These are phyloP conservation scores for Lithophane ornitopus DNA, from an alignment of 2,888 invertebrate genomes.

Conservation along the genomic window DNA sequence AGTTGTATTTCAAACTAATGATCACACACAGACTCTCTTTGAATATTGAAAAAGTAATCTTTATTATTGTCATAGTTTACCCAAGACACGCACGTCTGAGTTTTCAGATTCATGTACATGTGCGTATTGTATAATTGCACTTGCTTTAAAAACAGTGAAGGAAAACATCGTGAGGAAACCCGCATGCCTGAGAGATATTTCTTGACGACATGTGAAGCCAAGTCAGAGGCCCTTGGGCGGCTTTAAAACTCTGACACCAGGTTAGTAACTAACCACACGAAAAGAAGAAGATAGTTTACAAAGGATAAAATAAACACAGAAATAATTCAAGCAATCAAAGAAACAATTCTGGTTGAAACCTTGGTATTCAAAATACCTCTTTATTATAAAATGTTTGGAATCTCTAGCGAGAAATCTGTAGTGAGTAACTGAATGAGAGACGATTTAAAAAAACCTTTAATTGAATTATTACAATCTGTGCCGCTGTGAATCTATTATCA, in stretches of 20 bases:
- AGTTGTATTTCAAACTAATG: slow-evolving; percentile 9
- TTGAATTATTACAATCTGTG: slow-evolving; percentile 50
- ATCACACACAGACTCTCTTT: slow-evolving; percentile 6
- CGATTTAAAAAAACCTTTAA: slow-evolving; percentile 52
- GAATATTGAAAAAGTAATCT: slow-evolving; percentile 12
- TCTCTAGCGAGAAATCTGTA: background rate
- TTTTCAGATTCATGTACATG: too few relatives aligned
- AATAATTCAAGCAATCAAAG: slow-evolving; percentile 4
- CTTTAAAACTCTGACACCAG: too few relatives aligned
- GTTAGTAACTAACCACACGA: too few relatives aligned
- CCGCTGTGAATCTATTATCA: slow-evolving; percentile 51
- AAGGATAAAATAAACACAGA: background rate
- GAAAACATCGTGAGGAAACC: too few relatives aligned
- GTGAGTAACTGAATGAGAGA: background rate
- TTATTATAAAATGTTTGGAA: background rate
- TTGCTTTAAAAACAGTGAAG: too few relatives aligned
- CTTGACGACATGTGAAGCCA: too few relatives aligned
- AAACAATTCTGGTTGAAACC: background rate
- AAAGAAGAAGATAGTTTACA: background rate
- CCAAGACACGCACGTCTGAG: too few relatives aligned
- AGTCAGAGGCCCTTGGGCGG: too few relatives aligned
- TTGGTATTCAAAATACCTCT: background rate
- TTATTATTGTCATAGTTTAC: background rate
- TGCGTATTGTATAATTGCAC: too few relatives aligned
- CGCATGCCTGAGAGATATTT: too few relatives aligned